A percentile compares a stretch with the other conserved stretches of the same genome.
phyloP scores from a whole-genome alignment of 2,888 invertebrate species.

The Drosophila dives region DNA sequence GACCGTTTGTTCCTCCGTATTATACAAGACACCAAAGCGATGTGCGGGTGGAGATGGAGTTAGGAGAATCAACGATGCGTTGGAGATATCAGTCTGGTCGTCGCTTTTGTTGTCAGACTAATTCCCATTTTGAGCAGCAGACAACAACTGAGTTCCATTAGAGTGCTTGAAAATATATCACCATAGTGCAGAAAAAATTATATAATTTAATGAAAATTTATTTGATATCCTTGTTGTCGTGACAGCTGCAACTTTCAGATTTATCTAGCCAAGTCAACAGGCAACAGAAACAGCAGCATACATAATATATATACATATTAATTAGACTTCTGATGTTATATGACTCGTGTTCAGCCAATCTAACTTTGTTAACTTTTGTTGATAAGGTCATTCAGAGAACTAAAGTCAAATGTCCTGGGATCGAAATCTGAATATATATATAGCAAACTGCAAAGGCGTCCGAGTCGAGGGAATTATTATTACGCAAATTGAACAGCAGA shows the following conservation, averaged over 20 bases:
- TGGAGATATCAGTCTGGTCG: slow-evolving; percentile 3
- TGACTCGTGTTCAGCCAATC: slow-evolving; percentile 13
- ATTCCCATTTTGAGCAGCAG: slow-evolving; percentile 35
- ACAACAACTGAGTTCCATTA: slow-evolving; percentile 20
- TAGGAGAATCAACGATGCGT: neutral
- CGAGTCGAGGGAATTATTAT: neutral
- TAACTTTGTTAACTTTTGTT: slow-evolving; percentile 33
- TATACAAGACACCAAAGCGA: slow-evolving; percentile 19
- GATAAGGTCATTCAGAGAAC: slow-evolving; percentile 26
- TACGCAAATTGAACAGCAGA: neutral
- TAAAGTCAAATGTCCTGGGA: slow-evolving; percentile 4
- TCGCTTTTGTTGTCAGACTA: slow-evolving; percentile 38
- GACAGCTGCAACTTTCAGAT: slow-evolving; percentile 32
- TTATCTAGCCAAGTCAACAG: slow-evolving; percentile 8
- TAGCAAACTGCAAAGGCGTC: neutral
- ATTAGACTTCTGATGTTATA: slow-evolving; percentile 38
- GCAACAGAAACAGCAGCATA: slow-evolving; percentile 8
- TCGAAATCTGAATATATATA: neutral
- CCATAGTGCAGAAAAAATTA: slow-evolving; percentile 1
- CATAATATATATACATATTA: slow-evolving; percentile 31
- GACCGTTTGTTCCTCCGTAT: slow-evolving; percentile 15
- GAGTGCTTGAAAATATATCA: slow-evolving; percentile 9
- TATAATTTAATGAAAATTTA: slow-evolving; percentile 56
- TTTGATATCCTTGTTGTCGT: slow-evolving; percentile 45
- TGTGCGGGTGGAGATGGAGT: neutral